Evolutionary conservation across 30 jellyfish, hydroid and myxozoan species (phyloP).

Genomic region (Haliclystus octoradiatus): DNA sequence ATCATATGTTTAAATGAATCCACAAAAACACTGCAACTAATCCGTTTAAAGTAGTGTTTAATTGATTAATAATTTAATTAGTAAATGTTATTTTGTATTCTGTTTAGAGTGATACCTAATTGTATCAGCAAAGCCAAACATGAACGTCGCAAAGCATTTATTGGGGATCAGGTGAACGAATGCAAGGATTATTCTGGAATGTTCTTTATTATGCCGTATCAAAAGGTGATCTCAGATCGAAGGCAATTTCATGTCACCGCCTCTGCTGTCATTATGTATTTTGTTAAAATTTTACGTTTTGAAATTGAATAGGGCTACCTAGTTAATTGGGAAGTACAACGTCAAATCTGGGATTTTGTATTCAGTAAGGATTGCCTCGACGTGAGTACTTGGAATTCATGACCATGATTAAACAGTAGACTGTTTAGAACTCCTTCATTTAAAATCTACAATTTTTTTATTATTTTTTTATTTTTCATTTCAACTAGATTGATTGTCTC

Average conservation of each 20-base stretch:
- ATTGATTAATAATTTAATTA: no score
- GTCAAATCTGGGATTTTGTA: slow-evolving; percentile 90
- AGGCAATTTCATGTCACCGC: no score
- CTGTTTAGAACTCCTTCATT: no score
- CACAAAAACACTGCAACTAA: no score
- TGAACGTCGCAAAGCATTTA: slow-evolving; percentile 77
- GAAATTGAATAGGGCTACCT: slow-evolving; percentile 73
- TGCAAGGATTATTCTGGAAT: slow-evolving; percentile 95
- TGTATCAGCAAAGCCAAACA: slow-evolving; percentile 73
- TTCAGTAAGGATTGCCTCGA: slow-evolving; percentile 67
- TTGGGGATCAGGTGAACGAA: slow-evolving; percentile 89
- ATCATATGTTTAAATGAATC: no score
- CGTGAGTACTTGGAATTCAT: slow-evolving; percentile 38
- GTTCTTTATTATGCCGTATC: slow-evolving; percentile 85
- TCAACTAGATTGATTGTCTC: slow-evolving; percentile 47
- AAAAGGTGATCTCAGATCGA: no score
- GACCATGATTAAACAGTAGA: no score
- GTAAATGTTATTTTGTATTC: no score
- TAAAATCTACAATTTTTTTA: not conserved
- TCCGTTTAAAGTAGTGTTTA: no score
- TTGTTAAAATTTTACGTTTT: no score
- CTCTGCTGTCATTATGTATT: no score
- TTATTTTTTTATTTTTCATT: not conserved
- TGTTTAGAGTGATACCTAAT: slow-evolving; percentile 75
- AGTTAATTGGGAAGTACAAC: slow-evolving; percentile 95